Conservation (phyloP, 2,797 vertebrate species). For the Takifugu rubripes region DNA sequence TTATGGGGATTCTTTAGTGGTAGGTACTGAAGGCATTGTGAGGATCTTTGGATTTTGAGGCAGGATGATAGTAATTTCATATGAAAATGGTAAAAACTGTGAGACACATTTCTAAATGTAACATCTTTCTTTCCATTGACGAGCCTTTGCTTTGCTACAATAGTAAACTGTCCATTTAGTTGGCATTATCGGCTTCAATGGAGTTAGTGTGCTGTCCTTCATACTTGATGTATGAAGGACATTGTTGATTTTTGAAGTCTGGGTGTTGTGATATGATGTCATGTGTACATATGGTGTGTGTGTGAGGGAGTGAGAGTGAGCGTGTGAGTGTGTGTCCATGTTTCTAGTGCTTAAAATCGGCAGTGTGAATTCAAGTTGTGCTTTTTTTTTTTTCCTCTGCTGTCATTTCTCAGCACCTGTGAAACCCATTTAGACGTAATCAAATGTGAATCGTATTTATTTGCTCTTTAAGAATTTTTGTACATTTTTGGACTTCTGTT, state of each 20-base stretch:
- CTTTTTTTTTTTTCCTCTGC: slow-evolving; percentile 46
- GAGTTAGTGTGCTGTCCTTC: slow-evolving; percentile 40
- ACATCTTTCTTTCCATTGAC: slow-evolving; percentile 22
- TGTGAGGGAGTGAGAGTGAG: slow-evolving; percentile 10
- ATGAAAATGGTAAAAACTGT: slow-evolving; percentile 39
- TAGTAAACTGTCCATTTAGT: slow-evolving; percentile 49
- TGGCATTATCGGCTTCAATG: slow-evolving; percentile 32
- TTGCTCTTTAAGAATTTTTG: slow-evolving; percentile 73
- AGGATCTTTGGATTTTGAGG: slow-evolving; percentile 29
- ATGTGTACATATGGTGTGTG: slow-evolving; percentile 41
- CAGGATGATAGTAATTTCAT: slow-evolving; percentile 13
- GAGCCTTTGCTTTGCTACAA: slow-evolving; percentile 43
- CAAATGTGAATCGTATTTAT: slow-evolving; percentile 86
- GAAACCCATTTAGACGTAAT: slow-evolving; percentile 70
- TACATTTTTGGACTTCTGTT: slow-evolving; percentile 73
- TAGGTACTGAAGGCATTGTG: slow-evolving; percentile 31
- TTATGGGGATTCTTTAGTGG: slow-evolving; percentile 26
- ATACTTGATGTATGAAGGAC: slow-evolving; percentile 50
- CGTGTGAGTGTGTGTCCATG: slow-evolving; percentile 13
- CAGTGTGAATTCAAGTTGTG: slow-evolving; percentile 45
- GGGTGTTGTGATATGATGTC: slow-evolving; percentile 29
- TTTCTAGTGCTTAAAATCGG: slow-evolving; percentile 41
- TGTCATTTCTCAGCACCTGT: slow-evolving; percentile 77
- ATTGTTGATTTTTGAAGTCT: slow-evolving; percentile 39
- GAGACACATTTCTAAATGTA: slow-evolving; percentile 42